Evolutionary conservation across 2,888 invertebrate genomes (phyloP), one percentile per base, ranked within the genome.

Genomic region (Plemyria rubiginata): DNA sequence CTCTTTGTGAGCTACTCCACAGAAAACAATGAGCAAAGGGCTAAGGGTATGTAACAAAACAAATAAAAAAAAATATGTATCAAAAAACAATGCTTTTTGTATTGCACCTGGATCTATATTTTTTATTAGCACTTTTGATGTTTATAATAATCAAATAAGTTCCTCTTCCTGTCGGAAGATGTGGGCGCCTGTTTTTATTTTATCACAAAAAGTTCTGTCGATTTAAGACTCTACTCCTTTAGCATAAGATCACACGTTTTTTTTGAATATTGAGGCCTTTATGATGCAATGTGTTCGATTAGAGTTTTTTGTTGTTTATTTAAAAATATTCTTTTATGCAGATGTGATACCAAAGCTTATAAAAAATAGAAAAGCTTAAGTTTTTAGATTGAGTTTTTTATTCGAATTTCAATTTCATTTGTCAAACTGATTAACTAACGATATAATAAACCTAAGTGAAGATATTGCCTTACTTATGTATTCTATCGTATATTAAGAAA

Each of bases 81-180:
- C 72, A 66, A 86, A 89, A 90, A 90, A 56, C 28, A 88, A 86
- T 82, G 82, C 70, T 67, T 75, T 76, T 79, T 76, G 60, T 66
- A 71, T 78, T 75, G 84, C 92, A 92, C 92, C 92, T 92, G 92
- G 92, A 87, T 82, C 76, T 70, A 73, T 78, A 73, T 75, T 82
- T 90, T 87, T 88, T 87, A 82, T 76, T 79, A 74, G 66, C 75
- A 79, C 81, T 70, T 81, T 80, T 80, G 82, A 88, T 88, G 87
- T 90, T 88, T 90, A 85, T 88, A 84, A 88, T 90, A 90, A 92
- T 90, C 91, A 90, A 90, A 90, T 90, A 89, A 85, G 90, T 90
- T 90, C 88, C 86, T 87, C 84, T 91, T 92, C 92, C 92, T 86
- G 86, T 84, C 85, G 90, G 91, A 90, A 91, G 87, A 85, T 80